Percentiles rank a stretch among this genome's conserved stretches.
Conservation (phyloP, 2,888 invertebrate genomes). For the Schrankia costaestrigalis region DNA sequence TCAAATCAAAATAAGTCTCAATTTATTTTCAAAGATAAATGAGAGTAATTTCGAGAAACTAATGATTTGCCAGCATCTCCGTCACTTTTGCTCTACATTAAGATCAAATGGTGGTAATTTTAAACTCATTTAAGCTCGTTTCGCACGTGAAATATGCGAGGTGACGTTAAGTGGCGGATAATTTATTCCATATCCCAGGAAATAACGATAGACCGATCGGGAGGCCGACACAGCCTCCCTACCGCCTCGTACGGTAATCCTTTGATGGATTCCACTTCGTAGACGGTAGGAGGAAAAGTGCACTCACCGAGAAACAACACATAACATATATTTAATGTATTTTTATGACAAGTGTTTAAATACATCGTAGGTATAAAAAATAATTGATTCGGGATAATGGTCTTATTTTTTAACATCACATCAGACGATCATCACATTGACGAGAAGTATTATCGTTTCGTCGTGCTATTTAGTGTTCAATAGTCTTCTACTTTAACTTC, state of each 20-base stretch:
- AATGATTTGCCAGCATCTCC: conserved; percentile 13
- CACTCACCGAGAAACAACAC: conserved; percentile 55
- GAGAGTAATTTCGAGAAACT: conserved; percentile 8
- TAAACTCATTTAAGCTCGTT: conserved; percentile 18
- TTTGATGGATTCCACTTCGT: conserved; percentile 72
- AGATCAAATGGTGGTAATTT: conserved; percentile 19
- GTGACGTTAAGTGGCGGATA: conserved; percentile 65
- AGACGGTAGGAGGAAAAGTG: conserved; percentile 64
- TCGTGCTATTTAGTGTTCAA: no score
- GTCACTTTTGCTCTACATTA: conserved; percentile 13
- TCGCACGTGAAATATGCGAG: conserved; percentile 48
- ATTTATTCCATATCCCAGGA: conserved; percentile 70
- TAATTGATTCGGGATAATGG: no score
- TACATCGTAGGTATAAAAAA: no score
- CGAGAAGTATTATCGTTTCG: no score
- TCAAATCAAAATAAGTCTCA: conserved; percentile 9
- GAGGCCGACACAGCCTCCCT: conserved; percentile 48
- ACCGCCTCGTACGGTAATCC: conserved; percentile 58
- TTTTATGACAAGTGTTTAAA: conserved; percentile 13
- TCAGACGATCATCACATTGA: no score
- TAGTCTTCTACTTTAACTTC: no score
- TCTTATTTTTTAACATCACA: no score
- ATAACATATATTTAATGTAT: conserved; percentile 19
- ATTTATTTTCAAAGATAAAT: conserved; percentile 7
- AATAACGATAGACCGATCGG: conserved; percentile 66